These are phyloP conservation scores for Aelia acuminata DNA, from an alignment of 2,888 invertebrate genomes.

Conservation along the genomic window DNA sequence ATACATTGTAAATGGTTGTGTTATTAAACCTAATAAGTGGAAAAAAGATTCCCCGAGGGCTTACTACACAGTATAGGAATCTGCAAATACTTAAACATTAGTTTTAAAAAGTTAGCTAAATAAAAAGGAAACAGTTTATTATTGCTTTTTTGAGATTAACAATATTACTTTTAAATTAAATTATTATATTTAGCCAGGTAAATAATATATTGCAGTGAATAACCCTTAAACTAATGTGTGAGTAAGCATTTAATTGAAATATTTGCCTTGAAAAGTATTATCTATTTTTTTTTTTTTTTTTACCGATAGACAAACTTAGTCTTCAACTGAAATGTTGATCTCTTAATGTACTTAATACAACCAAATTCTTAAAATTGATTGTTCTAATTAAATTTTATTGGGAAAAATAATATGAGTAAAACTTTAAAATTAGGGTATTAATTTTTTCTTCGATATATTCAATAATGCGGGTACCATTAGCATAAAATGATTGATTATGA, in stretches of 20 bases:
- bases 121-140: neutral
- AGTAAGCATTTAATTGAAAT: neutral
- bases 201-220: neutral
- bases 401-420: neutral
- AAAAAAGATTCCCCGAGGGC: neutral
- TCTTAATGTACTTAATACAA: slow-evolving; percentile 1
- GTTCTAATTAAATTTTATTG: neutral
- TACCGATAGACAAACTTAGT: neutral
- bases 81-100: neutral
- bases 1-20: neutral
- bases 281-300: neutral
- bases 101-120: neutral
- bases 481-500: neutral
- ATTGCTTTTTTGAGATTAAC: neutral
- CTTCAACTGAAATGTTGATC: slow-evolving; percentile 13
- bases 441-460: neutral
- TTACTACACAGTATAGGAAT: slow-evolving; percentile 22
- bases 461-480: neutral
- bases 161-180: slow-evolving; percentile 2
- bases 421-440: neutral
- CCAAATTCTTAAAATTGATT: neutral
- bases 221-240: neutral
- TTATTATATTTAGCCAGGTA: slow-evolving; percentile 41
- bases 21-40: neutral
- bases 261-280: neutral